Evolutionary conservation across 2,113 vertebrate species (phyloP).

Genomic region (Urocitellus parryii): DNA sequence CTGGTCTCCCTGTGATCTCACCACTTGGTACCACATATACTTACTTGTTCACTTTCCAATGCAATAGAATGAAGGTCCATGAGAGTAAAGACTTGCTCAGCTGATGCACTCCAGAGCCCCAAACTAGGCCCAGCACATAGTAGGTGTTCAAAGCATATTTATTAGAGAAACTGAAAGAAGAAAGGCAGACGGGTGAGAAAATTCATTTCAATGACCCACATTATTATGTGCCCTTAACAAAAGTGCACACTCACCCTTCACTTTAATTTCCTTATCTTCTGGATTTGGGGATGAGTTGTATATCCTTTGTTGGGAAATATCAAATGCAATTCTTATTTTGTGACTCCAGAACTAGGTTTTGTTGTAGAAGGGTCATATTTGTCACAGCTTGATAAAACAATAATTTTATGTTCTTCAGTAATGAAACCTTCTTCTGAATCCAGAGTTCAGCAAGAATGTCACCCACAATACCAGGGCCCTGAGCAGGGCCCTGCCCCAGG

Average conservation of each 20-base stretch:
- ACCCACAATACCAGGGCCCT: accelerated
- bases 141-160: not conserved
- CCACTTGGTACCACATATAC: too few species aligned
- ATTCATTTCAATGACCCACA: not conserved
- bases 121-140: not conserved
- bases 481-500: too few species aligned
- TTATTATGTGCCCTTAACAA: not conserved
- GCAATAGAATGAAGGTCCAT: not conserved
- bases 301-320: not conserved
- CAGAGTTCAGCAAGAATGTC: too few species aligned
- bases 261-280: not conserved
- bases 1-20: not conserved
- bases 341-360: not conserved
- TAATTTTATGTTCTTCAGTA: not conserved
- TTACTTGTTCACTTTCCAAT: not conserved
- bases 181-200: not conserved
- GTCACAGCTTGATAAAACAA: not conserved
- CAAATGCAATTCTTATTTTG: not conserved
- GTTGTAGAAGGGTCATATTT: not conserved
- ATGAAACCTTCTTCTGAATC: too few species aligned
- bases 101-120: not conserved
- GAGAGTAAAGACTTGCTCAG: not conserved
- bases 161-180: not conserved
- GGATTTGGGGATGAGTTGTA: not conserved
- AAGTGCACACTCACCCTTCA: not conserved